A percentile compares a stretch with the other conserved stretches of the same genome.
These are phyloP conservation scores for Drosophila nannoptera DNA, from an alignment of 1,140 invertebrate genomes.

Conservation along the genomic window DNA sequence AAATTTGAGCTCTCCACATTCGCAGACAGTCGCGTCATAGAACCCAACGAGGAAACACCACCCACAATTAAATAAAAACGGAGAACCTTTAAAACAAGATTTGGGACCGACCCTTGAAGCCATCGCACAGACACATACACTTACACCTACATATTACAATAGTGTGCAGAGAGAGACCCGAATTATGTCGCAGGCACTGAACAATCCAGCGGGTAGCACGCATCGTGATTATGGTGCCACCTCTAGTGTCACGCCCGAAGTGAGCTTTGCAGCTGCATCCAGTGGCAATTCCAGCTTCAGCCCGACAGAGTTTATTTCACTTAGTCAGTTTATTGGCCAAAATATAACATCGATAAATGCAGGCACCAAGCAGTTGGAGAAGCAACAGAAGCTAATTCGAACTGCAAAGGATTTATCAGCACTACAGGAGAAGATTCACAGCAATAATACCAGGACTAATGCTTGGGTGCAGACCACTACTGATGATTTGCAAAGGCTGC, in stretches of 20 bases:
- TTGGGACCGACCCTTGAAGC: constrained; percentile 15
- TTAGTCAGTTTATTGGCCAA: constrained; percentile 87
- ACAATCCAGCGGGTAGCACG: constrained; percentile 52
- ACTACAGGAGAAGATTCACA: constrained; percentile 81
- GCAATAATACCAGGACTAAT: constrained; percentile 89
- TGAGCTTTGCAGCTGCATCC: constrained; percentile 80
- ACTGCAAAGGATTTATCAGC: constrained; percentile 86
- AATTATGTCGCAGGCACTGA: constrained; percentile 65
- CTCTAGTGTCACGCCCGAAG: constrained; percentile 81
- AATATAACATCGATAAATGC: constrained; percentile 89
- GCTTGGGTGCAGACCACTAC: constrained; percentile 86
- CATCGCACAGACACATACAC: constrained; percentile 12
- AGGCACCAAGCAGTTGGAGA: constrained; percentile 85
- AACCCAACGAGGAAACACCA: constrained; percentile 29
- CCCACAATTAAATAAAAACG: constrained; percentile 18
- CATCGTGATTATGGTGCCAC: constrained; percentile 81
- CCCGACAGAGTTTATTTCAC: constrained; percentile 86
- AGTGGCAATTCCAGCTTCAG: constrained; percentile 82
- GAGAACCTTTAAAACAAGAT: neutral
- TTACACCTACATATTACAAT: constrained; percentile 2
- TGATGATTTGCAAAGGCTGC: constrained; percentile 85
- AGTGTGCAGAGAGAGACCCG: constrained; percentile 22
- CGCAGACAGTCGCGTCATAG: constrained; percentile 47
- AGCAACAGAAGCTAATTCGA: constrained; percentile 87
- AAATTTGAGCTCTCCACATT: constrained; percentile 42